Conservation (phyloP, 2,113 vertebrate species). For the Onychorhynchus coronatus region DNA sequence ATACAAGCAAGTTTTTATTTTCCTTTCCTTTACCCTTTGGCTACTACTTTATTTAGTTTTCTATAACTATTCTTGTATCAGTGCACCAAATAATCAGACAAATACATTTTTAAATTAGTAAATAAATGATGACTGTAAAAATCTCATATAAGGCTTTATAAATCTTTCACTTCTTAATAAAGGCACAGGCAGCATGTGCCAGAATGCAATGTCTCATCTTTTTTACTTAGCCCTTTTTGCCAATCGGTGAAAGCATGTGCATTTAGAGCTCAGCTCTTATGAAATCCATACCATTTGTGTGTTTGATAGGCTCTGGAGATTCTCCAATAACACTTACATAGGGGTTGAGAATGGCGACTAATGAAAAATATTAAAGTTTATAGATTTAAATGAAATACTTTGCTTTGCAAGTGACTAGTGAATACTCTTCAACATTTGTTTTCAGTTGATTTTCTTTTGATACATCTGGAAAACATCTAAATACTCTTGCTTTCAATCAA, state of each 20-base stretch:
- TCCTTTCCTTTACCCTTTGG: neutral
- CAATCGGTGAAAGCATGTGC: neutral
- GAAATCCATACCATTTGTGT: neutral
- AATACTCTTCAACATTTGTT: neutral
- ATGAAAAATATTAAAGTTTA: neutral
- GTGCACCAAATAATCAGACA: neutral
- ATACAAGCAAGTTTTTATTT: neutral
- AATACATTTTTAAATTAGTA: neutral
- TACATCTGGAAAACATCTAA: neutral
- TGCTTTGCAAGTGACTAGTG: neutral
- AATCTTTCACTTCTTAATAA: neutral
- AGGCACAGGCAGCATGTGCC: neutral
- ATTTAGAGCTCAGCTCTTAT: neutral
- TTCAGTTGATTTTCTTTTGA: conserved; percentile 1
- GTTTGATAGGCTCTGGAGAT: neutral
- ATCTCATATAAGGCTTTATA: neutral
- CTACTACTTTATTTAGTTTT: neutral
- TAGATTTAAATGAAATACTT: neutral
- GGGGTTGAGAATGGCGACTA: neutral
- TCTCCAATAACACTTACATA: neutral
- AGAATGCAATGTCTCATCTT: neutral
- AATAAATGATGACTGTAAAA: neutral
- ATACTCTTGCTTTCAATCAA: neutral
- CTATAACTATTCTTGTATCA: neutral
- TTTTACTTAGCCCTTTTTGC: neutral